Percentiles rank a stretch among this genome's conserved stretches.
These are phyloP conservation scores for Leptopilina syphax DNA, from an alignment of 2,888 invertebrate species.

Conservation along the genomic window DNA sequence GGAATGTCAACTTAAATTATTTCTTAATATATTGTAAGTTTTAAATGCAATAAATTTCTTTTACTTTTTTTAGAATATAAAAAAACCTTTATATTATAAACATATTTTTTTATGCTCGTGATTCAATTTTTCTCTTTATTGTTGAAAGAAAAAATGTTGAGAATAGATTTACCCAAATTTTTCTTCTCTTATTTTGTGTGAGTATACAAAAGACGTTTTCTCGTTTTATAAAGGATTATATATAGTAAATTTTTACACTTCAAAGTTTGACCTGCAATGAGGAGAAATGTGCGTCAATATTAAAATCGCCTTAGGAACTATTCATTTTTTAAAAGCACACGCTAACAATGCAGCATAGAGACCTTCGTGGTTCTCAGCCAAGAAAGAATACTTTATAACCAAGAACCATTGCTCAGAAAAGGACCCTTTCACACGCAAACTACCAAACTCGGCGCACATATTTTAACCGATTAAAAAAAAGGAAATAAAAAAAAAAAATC, in stretches of 20 bases:
- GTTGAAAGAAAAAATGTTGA: too few species aligned
- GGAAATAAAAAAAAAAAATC: neutral
- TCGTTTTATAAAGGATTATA: neutral
- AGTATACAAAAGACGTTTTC: neutral
- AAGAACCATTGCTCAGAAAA: slow-evolving; percentile 5
- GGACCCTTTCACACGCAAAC: slow-evolving; percentile 16
- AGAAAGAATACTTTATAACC: slow-evolving; percentile 15
- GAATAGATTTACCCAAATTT: too few species aligned
- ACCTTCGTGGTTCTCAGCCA: neutral
- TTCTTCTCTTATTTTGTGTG: too few species aligned
- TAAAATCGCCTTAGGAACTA: slow-evolving; percentile 23
- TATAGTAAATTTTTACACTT: slow-evolving; percentile 7
- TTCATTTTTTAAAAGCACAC: slow-evolving; percentile 22
- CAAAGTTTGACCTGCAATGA: slow-evolving; percentile 16
- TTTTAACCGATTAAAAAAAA: neutral
- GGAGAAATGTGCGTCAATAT: slow-evolving; percentile 29
- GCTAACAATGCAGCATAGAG: slow-evolving; percentile 19
- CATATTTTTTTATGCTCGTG: too few species aligned
- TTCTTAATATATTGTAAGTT: neutral
- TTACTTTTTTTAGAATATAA: neutral
- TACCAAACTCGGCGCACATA: neutral
- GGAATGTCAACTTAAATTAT: too few species aligned
- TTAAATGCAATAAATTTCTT: neutral
- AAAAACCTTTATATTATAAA: too few species aligned
- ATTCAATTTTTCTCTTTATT: too few species aligned